These are phyloP conservation scores for Bemisia tabaci DNA, from an alignment of 1,140 invertebrate species.

Conservation along the genomic window DNA sequence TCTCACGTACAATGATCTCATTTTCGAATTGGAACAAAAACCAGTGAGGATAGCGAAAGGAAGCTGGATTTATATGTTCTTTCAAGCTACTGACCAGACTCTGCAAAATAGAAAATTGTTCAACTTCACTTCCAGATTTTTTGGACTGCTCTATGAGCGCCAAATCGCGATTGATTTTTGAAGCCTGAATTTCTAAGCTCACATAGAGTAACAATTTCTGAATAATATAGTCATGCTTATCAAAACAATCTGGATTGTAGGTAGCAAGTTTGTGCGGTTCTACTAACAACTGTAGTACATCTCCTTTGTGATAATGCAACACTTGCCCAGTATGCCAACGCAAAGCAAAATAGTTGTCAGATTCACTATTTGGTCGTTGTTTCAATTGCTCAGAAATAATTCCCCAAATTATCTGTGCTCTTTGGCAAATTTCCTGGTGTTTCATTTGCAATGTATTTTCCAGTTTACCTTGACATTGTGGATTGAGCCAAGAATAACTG, in stretches of 20 bases:
- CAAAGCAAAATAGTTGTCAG: neutral
- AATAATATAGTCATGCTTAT: neutral
- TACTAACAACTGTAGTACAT: neutral
- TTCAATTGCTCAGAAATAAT: neutral
- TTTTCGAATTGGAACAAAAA: neutral
- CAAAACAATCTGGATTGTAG: neutral
- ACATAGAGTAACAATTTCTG: neutral
- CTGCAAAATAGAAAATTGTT: neutral
- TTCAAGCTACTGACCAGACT: neutral
- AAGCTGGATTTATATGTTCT: neutral
- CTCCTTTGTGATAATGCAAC: neutral
- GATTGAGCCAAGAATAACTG: neutral
- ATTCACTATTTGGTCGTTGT: neutral
- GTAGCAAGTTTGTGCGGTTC: neutral
- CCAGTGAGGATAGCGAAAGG: neutral
- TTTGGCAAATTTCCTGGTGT: neutral
- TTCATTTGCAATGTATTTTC: neutral
- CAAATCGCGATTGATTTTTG: neutral
- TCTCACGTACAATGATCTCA: neutral
- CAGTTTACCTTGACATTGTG: neutral
- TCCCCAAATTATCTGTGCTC: neutral
- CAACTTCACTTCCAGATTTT: neutral
- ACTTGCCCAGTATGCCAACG: neutral
- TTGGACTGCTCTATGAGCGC: neutral
- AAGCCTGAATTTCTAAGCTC: neutral